A percentile compares a stretch with the other conserved stretches of the same genome.
phyloP scores from a whole-genome alignment of 2,113 vertebrate genomes.

The Saguinus midas region DNA sequence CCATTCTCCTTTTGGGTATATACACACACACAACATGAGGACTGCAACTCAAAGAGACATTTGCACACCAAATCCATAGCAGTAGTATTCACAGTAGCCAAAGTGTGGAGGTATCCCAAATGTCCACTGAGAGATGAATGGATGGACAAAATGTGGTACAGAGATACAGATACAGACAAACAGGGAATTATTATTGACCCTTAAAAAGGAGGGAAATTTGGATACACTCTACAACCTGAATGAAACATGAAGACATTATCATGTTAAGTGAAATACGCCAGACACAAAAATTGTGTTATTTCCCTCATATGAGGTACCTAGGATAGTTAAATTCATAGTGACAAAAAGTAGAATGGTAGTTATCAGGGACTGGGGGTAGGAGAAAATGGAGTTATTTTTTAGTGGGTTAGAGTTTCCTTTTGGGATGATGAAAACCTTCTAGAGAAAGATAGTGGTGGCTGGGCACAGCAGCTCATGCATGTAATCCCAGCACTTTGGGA shows the following conservation, averaged over 20 bases:
- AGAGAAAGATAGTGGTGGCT: background rate
- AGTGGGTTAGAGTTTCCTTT: background rate
- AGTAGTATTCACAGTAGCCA: background rate
- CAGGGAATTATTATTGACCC: background rate
- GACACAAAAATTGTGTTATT: background rate
- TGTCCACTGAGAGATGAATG: background rate
- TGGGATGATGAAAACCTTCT: background rate
- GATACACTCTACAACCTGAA: background rate
- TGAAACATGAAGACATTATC: background rate
- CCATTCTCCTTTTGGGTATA: background rate
- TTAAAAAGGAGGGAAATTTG: background rate
- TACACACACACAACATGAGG: background rate
- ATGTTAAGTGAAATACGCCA: background rate
- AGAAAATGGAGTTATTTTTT: background rate
- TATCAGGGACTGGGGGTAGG: background rate
- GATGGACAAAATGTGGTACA: background rate
- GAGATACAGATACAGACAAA: background rate
- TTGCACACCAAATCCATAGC: background rate
- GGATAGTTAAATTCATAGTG: background rate
- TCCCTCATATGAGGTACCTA: background rate
- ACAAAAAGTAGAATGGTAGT: background rate
- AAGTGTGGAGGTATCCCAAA: background rate
- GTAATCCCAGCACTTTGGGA: too few relatives aligned
- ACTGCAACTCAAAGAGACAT: background rate
- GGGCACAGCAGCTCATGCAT: accelerated